Conservation (phyloP, 1,140 invertebrate species). For the Archivesica marissinica region DNA sequence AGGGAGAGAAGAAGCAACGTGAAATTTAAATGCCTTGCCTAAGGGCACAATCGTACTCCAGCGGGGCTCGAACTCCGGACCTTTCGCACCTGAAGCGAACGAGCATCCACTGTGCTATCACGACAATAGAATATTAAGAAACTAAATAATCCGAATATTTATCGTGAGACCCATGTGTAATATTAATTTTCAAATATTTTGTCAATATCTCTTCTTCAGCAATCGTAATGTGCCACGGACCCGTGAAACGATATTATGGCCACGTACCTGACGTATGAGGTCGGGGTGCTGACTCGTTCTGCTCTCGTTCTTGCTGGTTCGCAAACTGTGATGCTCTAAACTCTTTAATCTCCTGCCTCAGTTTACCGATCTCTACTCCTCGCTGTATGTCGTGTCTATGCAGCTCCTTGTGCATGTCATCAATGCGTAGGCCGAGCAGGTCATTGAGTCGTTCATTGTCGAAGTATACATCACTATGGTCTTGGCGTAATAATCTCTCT, state of each 20-base stretch:
- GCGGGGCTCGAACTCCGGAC: too few species aligned
- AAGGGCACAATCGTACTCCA: too few species aligned
- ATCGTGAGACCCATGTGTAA: too few species aligned
- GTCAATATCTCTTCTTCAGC: background rate
- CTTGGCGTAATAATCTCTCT: conserved; percentile 66
- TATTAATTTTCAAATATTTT: background rate
- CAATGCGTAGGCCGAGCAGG: conserved; percentile 55
- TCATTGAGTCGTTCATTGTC: conserved; percentile 72
- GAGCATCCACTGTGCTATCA: too few species aligned
- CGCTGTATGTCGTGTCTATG: conserved; percentile 55
- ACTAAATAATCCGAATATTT: too few species aligned
- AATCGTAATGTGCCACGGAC: background rate
- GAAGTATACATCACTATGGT: conserved; percentile 74
- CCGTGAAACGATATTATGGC: background rate
- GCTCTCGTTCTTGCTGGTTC: conserved; percentile 47
- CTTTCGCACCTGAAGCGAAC: too few species aligned
- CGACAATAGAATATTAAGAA: too few species aligned
- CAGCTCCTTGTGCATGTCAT: conserved; percentile 64
- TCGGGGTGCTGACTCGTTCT: conserved; percentile 14
- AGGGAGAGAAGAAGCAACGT: too few species aligned
- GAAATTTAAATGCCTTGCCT: too few species aligned
- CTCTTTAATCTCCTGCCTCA: conserved; percentile 62
- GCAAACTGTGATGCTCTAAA: conserved; percentile 42
- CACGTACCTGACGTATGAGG: conserved; percentile 45
- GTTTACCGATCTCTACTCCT: conserved; percentile 36